Evolutionary conservation across 2,113 vertebrate species (phyloP).

Genomic region (Solea solea): DNA sequence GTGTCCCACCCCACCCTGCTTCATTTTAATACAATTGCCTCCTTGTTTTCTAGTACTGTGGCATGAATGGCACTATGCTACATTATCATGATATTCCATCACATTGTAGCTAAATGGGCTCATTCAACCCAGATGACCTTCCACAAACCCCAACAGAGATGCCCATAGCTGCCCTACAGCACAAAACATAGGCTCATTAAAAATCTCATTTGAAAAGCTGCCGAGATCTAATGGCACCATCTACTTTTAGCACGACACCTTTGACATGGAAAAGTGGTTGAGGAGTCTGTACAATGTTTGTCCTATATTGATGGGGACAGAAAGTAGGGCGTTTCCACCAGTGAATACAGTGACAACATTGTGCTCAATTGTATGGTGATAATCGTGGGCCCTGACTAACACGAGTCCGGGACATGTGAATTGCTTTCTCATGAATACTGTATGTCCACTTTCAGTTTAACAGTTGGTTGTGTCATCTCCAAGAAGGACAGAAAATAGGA

Average conservation of each 20-base stretch:
- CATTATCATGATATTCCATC: conserved; percentile 79
- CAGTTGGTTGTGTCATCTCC: neutral
- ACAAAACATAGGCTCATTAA: conserved; percentile 76
- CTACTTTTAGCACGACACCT: conserved; percentile 76
- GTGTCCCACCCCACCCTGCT: conserved; percentile 65
- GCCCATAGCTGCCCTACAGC: conserved; percentile 65
- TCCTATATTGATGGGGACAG: conserved; percentile 65
- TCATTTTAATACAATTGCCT: conserved; percentile 74
- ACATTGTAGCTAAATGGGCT: conserved; percentile 71
- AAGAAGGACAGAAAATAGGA: neutral
- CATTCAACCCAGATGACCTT: conserved; percentile 77
- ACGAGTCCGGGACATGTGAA: conserved; percentile 4
- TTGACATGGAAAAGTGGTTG: conserved; percentile 61
- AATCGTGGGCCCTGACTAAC: conserved; percentile 31
- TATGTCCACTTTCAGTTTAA: conserved; percentile 9
- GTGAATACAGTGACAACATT: conserved; percentile 70
- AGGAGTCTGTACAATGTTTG: conserved; percentile 67
- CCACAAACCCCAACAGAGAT: conserved; percentile 71
- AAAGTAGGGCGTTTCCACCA: conserved; percentile 70
- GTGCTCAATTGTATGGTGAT: conserved; percentile 56
- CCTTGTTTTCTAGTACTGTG: conserved; percentile 74
- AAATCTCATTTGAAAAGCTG: conserved; percentile 74
- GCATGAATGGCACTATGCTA: conserved; percentile 76
- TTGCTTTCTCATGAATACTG: conserved; percentile 40
- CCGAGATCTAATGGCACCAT: conserved; percentile 60